A percentile compares a stretch with the other conserved stretches of the same genome.
Evolutionary conservation across 2,797 vertebrate species (phyloP).

Genomic region (Merluccius polli): DNA sequence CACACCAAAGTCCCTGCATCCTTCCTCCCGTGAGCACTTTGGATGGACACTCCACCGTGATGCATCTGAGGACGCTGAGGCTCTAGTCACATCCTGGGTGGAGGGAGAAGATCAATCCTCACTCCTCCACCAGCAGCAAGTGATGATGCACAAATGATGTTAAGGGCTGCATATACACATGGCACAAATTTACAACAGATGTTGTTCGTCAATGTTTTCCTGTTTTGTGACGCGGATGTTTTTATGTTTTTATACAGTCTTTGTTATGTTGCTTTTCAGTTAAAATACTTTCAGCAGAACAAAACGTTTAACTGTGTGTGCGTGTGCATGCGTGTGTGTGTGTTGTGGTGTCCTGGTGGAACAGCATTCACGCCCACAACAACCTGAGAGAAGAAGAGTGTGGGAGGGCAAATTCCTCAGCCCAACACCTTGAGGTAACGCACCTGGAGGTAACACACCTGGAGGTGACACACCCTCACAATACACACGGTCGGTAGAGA

Average conservation of each 20-base stretch:
- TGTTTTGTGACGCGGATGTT: neutral
- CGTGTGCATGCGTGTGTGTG: neutral
- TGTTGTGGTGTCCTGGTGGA: neutral
- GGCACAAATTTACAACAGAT: too few species aligned
- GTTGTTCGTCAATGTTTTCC: neutral
- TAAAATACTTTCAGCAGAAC: neutral
- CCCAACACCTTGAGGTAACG: too few species aligned
- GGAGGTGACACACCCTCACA: too few species aligned
- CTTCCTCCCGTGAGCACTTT: neutral
- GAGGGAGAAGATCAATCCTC: neutral
- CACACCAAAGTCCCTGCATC: neutral
- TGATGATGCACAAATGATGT: neutral
- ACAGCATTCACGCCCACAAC: too few species aligned
- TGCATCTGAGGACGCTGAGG: neutral
- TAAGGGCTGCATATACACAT: neutral
- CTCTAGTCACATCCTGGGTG: neutral
- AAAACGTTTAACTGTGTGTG: neutral
- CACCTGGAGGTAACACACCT: too few species aligned
- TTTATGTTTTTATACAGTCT: neutral
- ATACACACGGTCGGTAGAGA: too few species aligned
- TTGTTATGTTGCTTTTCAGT: neutral
- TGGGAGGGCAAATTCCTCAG: too few species aligned
- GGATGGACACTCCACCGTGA: neutral
- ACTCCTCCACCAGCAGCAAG: neutral
- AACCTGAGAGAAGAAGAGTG: too few species aligned